These are phyloP conservation scores for Terebella lapidaria DNA, from an alignment of 2,888 invertebrate species.

Conservation along the genomic window DNA sequence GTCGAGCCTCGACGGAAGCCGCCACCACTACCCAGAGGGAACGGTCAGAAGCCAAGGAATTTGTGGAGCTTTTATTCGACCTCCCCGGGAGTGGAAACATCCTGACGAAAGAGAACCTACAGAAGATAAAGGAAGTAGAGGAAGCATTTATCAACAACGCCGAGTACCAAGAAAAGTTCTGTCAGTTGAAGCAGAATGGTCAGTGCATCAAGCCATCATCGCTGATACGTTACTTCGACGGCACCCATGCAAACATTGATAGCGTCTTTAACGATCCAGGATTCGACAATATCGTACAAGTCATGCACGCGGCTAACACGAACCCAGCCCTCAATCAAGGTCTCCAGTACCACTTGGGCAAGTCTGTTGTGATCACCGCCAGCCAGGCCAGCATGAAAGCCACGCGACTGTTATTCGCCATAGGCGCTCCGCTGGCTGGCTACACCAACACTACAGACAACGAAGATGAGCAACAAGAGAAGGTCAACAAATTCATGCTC, in stretches of 20 bases:
- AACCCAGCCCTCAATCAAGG: neutral
- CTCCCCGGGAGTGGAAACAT: slow-evolving; percentile 30
- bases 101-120: slow-evolving; percentile 30
- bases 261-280: slow-evolving; percentile 11
- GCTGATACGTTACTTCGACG: slow-evolving; percentile 8
- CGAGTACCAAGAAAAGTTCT: slow-evolving; percentile 8
- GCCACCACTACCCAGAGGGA: neutral
- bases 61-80: slow-evolving; percentile 28
- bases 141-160: slow-evolving; percentile 8
- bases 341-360: slow-evolving; percentile 14
- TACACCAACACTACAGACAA: slow-evolving; percentile 9
- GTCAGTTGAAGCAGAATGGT: slow-evolving; percentile 5
- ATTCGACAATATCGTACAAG: slow-evolving; percentile 13
- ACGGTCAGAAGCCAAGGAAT: slow-evolving; percentile 17
- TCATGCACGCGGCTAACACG: slow-evolving; percentile 4
- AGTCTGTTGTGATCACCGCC: slow-evolving; percentile 7
- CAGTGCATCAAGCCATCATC: slow-evolving; percentile 6
- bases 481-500: slow-evolving; percentile 6
- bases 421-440: slow-evolving; percentile 19
- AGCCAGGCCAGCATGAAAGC: slow-evolving; percentile 2
- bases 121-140: slow-evolving; percentile 30
- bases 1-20: neutral
- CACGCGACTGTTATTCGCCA: slow-evolving; percentile 6
- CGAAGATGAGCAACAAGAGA: slow-evolving; percentile 5
- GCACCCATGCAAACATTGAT: slow-evolving; percentile 6